These are phyloP conservation scores for Melinaea marsaeus DNA, from an alignment of 2,888 invertebrate species.

Conservation along the genomic window DNA sequence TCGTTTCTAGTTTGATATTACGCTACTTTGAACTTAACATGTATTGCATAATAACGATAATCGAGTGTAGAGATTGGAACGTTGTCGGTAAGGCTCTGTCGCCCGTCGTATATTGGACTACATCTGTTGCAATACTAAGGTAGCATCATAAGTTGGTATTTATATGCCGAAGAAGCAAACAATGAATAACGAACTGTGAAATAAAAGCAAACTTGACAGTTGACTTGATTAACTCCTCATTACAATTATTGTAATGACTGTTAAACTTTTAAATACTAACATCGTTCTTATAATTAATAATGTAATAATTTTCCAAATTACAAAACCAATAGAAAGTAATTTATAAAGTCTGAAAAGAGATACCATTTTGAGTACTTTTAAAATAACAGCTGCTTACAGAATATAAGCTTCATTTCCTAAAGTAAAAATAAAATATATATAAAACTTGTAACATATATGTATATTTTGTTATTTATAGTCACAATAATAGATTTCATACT, in stretches of 20 bases:
- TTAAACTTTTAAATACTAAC: constrained; percentile 15
- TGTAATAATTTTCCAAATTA: not conserved
- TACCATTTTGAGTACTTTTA: too few species aligned
- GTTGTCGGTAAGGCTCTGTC: constrained; percentile 17
- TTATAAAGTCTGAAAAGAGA: too few species aligned
- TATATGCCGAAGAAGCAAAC: constrained; percentile 40
- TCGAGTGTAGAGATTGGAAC: constrained; percentile 16
- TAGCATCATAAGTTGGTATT: constrained; percentile 43
- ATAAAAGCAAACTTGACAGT: constrained; percentile 45
- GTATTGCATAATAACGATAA: constrained; percentile 29
- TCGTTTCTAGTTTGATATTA: constrained; percentile 29
- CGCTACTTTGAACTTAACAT: constrained; percentile 34
- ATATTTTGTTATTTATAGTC: too few species aligned
- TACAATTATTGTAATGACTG: constrained; percentile 22
- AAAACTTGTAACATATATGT: too few species aligned
- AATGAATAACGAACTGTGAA: constrained; percentile 53
- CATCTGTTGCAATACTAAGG: constrained; percentile 50
- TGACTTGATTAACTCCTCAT: constrained; percentile 31
- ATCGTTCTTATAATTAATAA: constrained; percentile 13
- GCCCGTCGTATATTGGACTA: constrained; percentile 24
- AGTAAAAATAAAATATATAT: too few species aligned
- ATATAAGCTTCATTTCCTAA: too few species aligned
- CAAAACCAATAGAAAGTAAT: not conserved
- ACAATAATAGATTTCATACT: too few species aligned
- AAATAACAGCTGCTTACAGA: too few species aligned